Evolutionary conservation across 2,797 vertebrate genomes (phyloP), one percentile per base, ranked within the genome.

Genomic region (Sebastes oblongus): DNA sequence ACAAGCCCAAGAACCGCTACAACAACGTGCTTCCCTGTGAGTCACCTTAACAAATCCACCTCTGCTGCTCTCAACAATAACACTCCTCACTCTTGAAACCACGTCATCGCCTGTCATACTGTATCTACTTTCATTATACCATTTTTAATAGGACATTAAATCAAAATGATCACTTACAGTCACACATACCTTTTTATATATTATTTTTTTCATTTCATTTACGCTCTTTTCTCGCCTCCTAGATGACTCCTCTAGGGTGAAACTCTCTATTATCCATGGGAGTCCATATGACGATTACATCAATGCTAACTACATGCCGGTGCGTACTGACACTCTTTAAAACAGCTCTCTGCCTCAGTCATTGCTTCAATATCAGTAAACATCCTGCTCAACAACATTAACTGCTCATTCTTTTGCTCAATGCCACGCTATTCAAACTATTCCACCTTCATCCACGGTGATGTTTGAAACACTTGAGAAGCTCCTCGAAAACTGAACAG

Each of bases 11-110:
- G 95, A 99, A 99, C 82, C 97, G 98, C 90, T 99, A 99, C 90
- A 98, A 96, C 92, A 99, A 99, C 0, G 98, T 99, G 54, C 94
- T 99, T 73, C 98, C 98, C 59, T 99, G 98, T 99, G 93, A 97
- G 98, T 91, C 58, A 22, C 72, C 27, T 55, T 4, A 18, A 50
- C 18, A 34, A 74, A 69, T 54, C 52, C 64, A 24, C 69, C 52
- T 67, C 81, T 68, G 52, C 80, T 75, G 60, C 72, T 78, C 42
- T 56, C 58, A 68, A 66, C 55, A n/a, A 30, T 73, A 81, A 60
- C 30, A 36, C 34, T 30, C 24, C 10, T 68, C 55, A 39, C 14
- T 75, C 42, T 30, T 72, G 52, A 30, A 68, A 72, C 74, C 8
- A 16, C 22, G 24, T 30, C 69, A 77, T 80, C 2, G 1, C 54